Base-by-base conservation (phyloP, 2,888 invertebrate species). In the Amphipoea oculea region DNA sequence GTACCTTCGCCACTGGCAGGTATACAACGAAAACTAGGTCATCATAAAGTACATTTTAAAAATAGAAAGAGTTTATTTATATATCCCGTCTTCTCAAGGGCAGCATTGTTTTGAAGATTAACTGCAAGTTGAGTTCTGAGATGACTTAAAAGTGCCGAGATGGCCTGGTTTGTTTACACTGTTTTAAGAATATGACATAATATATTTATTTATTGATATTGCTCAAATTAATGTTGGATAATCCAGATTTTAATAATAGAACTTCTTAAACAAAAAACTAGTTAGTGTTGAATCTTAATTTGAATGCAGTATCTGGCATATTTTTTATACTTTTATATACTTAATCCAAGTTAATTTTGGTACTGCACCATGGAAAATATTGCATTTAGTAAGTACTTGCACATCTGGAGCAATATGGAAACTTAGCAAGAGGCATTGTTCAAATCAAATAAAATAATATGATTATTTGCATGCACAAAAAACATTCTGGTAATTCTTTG, bases 121-220 rank as follows among this genome's bases (percentile, higher is more conserved):
- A 7, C n/a, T 3, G 0, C 12, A 62, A 23, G 29, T 20, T 1
- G 29, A 57, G 23, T 73, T 69, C 17, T 57, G 12, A 63, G 84
- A 83, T 73, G 75, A 75, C 84, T 73, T 84, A 83, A 54, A 86
- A 86, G 79, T 78, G 87, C 60, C 14, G 1, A 11, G 14, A 40
- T 73, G 66, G 63, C 69, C 69, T 51, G 45, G 66, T 60, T 73
- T 69, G 1, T 36, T 57, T 67, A 11, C 63, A 65, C 20, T 36
- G 4, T 65, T 36, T 40, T 65, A 40, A 4, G 20, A 65, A 65
- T 40, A 2, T 78, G 48, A 72, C 14, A 54, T 81, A 72, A 57
- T 36, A 62, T 36, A 62, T 62, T 14, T 14, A 62, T 65, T 36
- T 36, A 36, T 17, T 63, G 36, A 63, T 63, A 36, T 36, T 7